Evolutionary conservation across 2,888 invertebrate genomes (phyloP), one percentile per base, ranked within the genome.

Genomic region (Dynastes maya): DNA sequence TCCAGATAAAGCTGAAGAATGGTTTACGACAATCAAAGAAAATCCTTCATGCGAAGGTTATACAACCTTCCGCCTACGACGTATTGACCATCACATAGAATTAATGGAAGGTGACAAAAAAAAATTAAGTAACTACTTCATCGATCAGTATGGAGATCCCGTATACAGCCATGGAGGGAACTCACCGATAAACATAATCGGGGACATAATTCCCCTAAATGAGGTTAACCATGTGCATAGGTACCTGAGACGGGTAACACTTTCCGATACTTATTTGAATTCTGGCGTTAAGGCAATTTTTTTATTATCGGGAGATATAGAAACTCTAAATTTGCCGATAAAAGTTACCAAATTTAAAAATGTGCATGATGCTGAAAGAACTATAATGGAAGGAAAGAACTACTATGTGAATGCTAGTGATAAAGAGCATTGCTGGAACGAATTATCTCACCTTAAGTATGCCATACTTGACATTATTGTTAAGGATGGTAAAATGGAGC

Each of bases 271-370:
- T 1, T 16, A 40, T 40, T 65, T 65, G 2, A 45, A 32, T 32
- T 32, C 32, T 32, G 32, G 32, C 37, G 16, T 65, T 45, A 22
- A 13, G 22, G 22, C 22, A 16, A 40, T 65, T 22, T 65, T 37
- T 37, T 65, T 65, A 40, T 65, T 65, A 3, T 65, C 65, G 6
- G 65, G 45, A n/a, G 65, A 65, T n/a, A 2, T 65, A 65, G 6
- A 16, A 40, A 40, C n/a, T 45, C 1, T 45, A 9, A n/a, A 16
- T 40, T 11, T 4, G 2, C 37, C 16, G 16, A 37, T 65, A 22
- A 37, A 16, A 40, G 6, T 45, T 5, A 40, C 13, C 6, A 45
- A 9, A 37, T 8, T 40, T 16, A 40, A 65, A 16, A 45, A 6
- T 6, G 16, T 22, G 2, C 16, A 9, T 3, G 22, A 65, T 16